Evolutionary conservation across 2,797 vertebrate species (phyloP).

Genomic region (Furcifer pardalis): DNA sequence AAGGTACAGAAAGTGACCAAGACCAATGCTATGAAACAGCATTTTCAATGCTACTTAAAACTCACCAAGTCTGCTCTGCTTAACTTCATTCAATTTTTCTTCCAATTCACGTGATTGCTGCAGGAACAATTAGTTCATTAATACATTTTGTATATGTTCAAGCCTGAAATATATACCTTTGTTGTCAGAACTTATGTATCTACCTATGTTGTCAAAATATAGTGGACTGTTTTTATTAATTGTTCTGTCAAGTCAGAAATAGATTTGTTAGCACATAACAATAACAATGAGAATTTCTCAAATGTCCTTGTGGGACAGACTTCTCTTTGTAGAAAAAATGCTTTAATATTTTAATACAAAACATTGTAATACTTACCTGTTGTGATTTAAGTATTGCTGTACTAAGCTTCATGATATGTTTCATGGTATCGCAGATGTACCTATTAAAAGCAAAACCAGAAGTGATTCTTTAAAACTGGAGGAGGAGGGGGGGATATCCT

Average conservation of each 20-base stretch:
- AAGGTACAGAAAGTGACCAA: not conserved
- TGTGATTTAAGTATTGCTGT: conserved; percentile 46
- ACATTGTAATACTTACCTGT: conserved; percentile 58
- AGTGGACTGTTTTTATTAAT: not conserved
- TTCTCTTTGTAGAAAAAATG: not conserved
- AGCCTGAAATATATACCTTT: too few relatives aligned
- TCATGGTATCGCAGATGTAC: conserved; percentile 54
- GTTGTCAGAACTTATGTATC: too few relatives aligned
- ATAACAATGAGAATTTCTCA: too few relatives aligned
- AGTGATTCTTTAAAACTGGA: too few relatives aligned
- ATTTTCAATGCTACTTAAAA: conserved; percentile 25
- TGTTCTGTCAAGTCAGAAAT: too few relatives aligned
- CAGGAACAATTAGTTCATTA: conserved; percentile 35
- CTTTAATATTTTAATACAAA: not conserved
- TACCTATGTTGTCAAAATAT: not conserved
- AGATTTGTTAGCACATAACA: too few relatives aligned
- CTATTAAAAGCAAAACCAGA: conserved; percentile 65
- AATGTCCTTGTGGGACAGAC: not conserved
- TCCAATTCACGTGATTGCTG: conserved; percentile 70
- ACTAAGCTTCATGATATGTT: conserved; percentile 52
- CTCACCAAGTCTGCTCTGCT: conserved; percentile 72
- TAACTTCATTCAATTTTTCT: conserved; percentile 63
- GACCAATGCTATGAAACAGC: not conserved
- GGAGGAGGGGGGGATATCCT: too few relatives aligned
- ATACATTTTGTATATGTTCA: not conserved